Conservation (phyloP, 2,797 vertebrate species). For the Odontamblyopus rebecca region DNA sequence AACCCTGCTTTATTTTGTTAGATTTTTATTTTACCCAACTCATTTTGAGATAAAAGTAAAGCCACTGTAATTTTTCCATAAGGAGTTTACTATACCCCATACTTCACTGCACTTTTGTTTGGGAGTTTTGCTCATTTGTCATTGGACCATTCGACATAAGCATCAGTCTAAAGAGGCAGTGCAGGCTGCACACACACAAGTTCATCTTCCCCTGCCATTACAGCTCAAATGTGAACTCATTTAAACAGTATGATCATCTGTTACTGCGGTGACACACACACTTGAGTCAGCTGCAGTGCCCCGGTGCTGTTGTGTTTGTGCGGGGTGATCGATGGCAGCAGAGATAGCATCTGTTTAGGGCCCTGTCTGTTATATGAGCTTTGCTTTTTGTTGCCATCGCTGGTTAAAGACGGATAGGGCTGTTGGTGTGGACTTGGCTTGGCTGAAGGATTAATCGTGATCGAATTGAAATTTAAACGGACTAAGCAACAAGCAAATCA, state of each 20-base stretch:
- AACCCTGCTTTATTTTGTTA: too few relatives aligned
- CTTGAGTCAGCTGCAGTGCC: conserved; percentile 50
- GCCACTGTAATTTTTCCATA: not conserved
- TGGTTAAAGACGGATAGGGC: conserved; percentile 18
- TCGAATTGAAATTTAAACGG: too few relatives aligned
- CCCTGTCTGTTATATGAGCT: conserved; percentile 28
- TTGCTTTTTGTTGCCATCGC: conserved; percentile 18
- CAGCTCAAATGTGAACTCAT: conserved; percentile 65
- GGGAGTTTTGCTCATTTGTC: conserved; percentile 16
- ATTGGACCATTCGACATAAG: conserved; percentile 40
- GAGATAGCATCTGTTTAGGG: conserved; percentile 63
- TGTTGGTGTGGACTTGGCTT: not conserved
- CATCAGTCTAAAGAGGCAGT: conserved; percentile 46
- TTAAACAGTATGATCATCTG: conserved; percentile 66
- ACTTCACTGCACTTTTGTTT: not conserved
- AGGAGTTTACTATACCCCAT: not conserved
- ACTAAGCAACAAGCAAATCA: too few relatives aligned
- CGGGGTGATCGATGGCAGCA: conserved; percentile 63
- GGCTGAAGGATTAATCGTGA: too few relatives aligned
- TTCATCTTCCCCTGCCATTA: conserved; percentile 61
- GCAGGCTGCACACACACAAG: conserved; percentile 39
- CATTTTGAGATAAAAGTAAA: too few relatives aligned
- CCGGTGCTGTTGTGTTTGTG: conserved; percentile 59
- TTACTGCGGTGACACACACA: conserved; percentile 55
- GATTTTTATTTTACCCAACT: too few relatives aligned